Percentiles rank a stretch among this genome's conserved stretches.
Evolutionary conservation across 2,797 vertebrate genomes (phyloP).

Genomic region (Bovichtus variegatus): DNA sequence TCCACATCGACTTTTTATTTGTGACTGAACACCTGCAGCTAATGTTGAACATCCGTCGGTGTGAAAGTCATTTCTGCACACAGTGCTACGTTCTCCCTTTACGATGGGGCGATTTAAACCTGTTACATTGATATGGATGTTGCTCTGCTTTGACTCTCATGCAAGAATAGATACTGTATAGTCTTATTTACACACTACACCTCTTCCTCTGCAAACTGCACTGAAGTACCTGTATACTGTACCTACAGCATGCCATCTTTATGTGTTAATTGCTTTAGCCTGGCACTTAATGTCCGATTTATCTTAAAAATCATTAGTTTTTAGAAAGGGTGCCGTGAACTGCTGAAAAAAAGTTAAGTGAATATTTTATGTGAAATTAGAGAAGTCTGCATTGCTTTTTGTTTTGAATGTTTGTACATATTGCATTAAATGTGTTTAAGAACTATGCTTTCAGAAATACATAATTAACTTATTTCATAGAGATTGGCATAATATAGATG

Average conservation of each 20-base stretch:
- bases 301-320: constrained; percentile 12
- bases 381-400: constrained; percentile 12
- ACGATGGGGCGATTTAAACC: too few species aligned
- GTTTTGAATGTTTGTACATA: constrained; percentile 63
- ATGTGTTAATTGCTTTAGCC: not conserved
- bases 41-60: not conserved
- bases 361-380: constrained; percentile 22
- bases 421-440: constrained; percentile 35
- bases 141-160: constrained; percentile 18
- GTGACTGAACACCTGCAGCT: constrained; percentile 10
- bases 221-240: constrained; percentile 29
- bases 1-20: constrained; percentile 2
- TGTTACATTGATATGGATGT: constrained; percentile 7
- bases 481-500: constrained; percentile 11
- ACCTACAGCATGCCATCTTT: not conserved
- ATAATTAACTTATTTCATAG: constrained; percentile 67
- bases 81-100: not conserved
- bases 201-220: constrained; percentile 17
- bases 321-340: constrained; percentile 9
- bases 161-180: constrained; percentile 11
- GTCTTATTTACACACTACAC: constrained; percentile 32
- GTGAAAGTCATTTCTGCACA: constrained; percentile 12
- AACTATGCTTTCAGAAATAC: constrained; percentile 32
- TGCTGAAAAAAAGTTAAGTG: constrained; percentile 26
- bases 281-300: constrained; percentile 7